These are phyloP conservation scores for Leucopsar rothschildi DNA, from an alignment of 2,113 vertebrate genomes.

Conservation along the genomic window DNA sequence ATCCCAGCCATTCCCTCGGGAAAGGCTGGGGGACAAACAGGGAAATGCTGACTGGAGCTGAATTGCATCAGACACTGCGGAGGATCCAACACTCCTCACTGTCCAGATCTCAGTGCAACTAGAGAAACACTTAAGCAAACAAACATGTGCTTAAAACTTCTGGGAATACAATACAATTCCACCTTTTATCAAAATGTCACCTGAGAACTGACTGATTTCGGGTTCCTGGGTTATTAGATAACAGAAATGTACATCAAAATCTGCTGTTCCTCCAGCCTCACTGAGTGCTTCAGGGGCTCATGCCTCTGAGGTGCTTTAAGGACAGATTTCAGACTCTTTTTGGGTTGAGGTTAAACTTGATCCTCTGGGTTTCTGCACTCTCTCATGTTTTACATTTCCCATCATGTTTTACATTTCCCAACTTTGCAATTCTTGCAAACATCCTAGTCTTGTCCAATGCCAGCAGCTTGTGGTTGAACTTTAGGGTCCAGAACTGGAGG, in stretches of 20 bases:
- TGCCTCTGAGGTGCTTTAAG: not conserved
- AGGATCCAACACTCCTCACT: not conserved
- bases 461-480: not conserved
- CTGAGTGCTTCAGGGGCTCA: accelerated
- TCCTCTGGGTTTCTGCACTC: not conserved
- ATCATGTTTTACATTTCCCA: not conserved
- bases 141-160: not conserved
- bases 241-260: not conserved
- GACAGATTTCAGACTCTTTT: not conserved
- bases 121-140: not conserved
- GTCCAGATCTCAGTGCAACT: not conserved
- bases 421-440: not conserved
- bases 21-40: not conserved
- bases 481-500: not conserved
- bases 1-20: not conserved
- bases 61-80: not conserved
- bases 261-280: not conserved
- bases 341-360: not conserved
- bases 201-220: not conserved
- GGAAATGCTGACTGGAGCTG: not conserved
- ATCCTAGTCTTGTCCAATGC: not conserved
- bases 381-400: not conserved
- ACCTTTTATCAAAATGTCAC: not conserved
- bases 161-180: not conserved
- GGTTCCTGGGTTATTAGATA: not conserved